phyloP scores from a whole-genome alignment of 35 echinoderm and acorn worm genomes.

The Diadema setosum region DNA sequence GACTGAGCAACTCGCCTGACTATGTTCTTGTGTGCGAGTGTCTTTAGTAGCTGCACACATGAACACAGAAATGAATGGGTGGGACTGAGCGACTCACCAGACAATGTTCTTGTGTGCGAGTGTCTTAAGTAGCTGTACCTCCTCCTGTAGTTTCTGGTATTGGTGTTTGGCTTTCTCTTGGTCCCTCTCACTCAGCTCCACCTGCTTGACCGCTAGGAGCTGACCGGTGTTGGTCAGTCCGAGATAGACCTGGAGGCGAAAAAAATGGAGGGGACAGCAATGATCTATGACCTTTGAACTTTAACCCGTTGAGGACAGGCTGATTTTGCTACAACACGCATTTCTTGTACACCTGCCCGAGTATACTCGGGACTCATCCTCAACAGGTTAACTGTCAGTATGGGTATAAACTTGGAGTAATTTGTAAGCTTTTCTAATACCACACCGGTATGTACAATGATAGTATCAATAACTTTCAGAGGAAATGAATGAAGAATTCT shows the following conservation, averaged over 20 bases:
- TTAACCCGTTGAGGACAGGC: too few species aligned
- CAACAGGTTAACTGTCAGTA: too few species aligned
- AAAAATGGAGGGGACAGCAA: background rate
- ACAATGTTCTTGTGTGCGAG: slow-evolving; percentile 93
- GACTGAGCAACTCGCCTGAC: slow-evolving; percentile 95
- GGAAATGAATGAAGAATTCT: too few species aligned
- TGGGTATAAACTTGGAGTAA: too few species aligned
- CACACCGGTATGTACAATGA: too few species aligned
- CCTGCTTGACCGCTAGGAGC: slow-evolving; percentile 82
- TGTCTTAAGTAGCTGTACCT: slow-evolving; percentile 88
- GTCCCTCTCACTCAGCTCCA: slow-evolving; percentile 76
- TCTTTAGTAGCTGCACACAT: slow-evolving; percentile 91
- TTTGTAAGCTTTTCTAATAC: too few species aligned
- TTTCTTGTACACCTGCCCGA: too few species aligned
- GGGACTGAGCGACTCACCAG: slow-evolving; percentile 78
- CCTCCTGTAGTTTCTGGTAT: slow-evolving; percentile 92
- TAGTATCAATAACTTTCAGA: too few species aligned
- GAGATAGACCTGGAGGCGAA: slow-evolving; percentile 69
- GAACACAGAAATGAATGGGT: too few species aligned
- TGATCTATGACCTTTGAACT: background rate
- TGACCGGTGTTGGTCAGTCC: slow-evolving; percentile 90
- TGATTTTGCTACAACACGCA: too few species aligned
- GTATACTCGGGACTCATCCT: too few species aligned
- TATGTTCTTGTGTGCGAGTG: slow-evolving; percentile 86
- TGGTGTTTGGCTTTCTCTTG: slow-evolving; percentile 81